A percentile compares a stretch with the other conserved stretches of the same genome.
Evolutionary conservation across 1,140 invertebrate genomes (phyloP).

Genomic region (Drosophila kepulauana): DNA sequence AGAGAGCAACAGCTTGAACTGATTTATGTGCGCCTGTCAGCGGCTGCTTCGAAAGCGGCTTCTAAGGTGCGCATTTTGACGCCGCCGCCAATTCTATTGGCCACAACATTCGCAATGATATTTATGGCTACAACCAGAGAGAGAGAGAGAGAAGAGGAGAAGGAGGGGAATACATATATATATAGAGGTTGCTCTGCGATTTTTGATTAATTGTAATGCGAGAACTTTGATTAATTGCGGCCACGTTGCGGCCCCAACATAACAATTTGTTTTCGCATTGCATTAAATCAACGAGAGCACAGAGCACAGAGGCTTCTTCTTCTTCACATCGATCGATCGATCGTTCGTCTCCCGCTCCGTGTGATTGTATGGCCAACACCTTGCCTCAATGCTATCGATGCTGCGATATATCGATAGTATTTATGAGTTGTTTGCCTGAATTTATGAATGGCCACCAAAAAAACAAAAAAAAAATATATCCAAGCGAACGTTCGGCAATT

Average conservation of each 20-base stretch:
- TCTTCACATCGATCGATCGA: neutral
- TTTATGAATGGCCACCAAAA: constrained; percentile 72
- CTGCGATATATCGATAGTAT: constrained; percentile 42
- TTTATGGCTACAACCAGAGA: constrained; percentile 53
- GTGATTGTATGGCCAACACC: constrained; percentile 77
- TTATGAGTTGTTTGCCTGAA: constrained; percentile 63
- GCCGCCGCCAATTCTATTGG: constrained; percentile 76
- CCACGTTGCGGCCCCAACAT: constrained; percentile 62
- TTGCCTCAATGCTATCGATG: constrained; percentile 31
- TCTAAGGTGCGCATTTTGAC: constrained; percentile 73
- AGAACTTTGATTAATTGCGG: constrained; percentile 80
- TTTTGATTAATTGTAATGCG: constrained; percentile 82
- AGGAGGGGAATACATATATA: neutral
- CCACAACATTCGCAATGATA: constrained; percentile 54
- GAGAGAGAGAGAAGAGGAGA: constrained; percentile 8
- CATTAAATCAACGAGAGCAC: constrained; percentile 65
- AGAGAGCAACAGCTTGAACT: constrained; percentile 18
- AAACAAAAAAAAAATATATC: constrained; percentile 14
- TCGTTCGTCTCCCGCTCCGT: constrained; percentile 12
- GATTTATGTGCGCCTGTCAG: constrained; percentile 59
- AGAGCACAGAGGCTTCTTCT: neutral
- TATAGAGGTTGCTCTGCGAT: constrained; percentile 17
- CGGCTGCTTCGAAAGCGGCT: constrained; percentile 32
- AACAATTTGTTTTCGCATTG: constrained; percentile 82
- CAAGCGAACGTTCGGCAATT: constrained; percentile 44